A percentile compares a stretch with the other conserved stretches of the same genome.
phyloP scores from a whole-genome alignment of 2,797 vertebrate species.

The Pogonophryne albipinna region DNA sequence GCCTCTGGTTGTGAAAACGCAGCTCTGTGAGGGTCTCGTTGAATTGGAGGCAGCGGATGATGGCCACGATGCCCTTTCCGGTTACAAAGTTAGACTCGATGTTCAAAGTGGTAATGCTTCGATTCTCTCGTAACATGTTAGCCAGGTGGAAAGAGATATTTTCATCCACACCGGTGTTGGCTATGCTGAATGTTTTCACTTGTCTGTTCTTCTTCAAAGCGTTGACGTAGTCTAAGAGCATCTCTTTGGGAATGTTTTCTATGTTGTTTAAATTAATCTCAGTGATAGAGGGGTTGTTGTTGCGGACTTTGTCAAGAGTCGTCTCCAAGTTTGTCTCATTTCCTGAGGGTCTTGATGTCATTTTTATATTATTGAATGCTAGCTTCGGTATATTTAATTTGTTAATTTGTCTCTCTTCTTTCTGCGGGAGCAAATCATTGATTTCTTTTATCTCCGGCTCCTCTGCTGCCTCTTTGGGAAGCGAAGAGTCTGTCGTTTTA shows the following conservation, averaged over 20 bases:
- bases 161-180: conserved; percentile 96
- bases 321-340: conserved; percentile 97
- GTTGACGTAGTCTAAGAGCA: conserved; percentile 94
- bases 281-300: conserved; percentile 89
- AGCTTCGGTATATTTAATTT: conserved; percentile 94
- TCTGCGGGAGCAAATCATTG: conserved; percentile 72
- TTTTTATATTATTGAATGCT: conserved; percentile 90
- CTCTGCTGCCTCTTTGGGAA: conserved; percentile 25
- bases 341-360: conserved; percentile 96
- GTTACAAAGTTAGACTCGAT: conserved; percentile 96
- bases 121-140: conserved; percentile 97
- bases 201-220: conserved; percentile 95
- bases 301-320: conserved; percentile 90
- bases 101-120: conserved; percentile 93
- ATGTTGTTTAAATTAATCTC: conserved; percentile 99
- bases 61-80: conserved; percentile 94
- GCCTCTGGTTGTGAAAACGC: conserved; percentile 97
- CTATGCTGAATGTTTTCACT: conserved; percentile 93
- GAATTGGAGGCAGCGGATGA: conserved; percentile 97
- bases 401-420: conserved; percentile 88
- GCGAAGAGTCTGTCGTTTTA: conserved; percentile 36
- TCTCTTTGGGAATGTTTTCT: conserved; percentile 97
- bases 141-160: conserved; percentile 91
- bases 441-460: conserved; percentile 60
- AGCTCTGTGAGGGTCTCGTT: conserved; percentile 95